These are phyloP conservation scores for Leptocoma aspasia DNA, from an alignment of 2,113 vertebrate genomes.

Conservation along the genomic window DNA sequence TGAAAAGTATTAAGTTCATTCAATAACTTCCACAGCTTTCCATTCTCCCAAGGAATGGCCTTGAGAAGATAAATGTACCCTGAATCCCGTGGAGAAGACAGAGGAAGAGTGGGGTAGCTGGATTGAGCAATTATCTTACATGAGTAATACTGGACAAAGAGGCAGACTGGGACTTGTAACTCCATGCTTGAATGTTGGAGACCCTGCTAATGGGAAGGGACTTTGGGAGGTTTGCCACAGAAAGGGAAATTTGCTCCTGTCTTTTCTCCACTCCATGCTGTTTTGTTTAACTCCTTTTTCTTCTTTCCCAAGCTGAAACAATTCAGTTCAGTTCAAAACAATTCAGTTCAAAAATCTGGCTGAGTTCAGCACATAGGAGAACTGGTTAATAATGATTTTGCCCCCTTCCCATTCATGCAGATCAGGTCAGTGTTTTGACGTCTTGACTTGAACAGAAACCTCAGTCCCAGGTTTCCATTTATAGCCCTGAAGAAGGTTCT, in stretches of 20 bases:
- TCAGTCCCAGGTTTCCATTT: not conserved
- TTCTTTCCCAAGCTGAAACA: not conserved
- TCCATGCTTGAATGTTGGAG: not conserved
- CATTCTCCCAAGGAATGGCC: not conserved
- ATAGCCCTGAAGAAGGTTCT: not conserved
- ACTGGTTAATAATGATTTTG: not conserved
- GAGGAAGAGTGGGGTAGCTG: not conserved
- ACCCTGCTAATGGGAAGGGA: not conserved
- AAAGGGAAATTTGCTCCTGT: not conserved
- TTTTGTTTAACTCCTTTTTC: not conserved
- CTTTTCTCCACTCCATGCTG: not conserved
- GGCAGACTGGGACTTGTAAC: not conserved
- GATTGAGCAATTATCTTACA: not conserved
- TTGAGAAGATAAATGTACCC: not conserved
- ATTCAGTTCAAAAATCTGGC: not conserved
- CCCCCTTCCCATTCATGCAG: not conserved
- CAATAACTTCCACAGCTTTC: not conserved
- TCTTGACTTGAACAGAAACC: not conserved
- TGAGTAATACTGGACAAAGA: not conserved
- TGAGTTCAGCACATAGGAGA: not conserved
- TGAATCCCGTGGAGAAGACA: not conserved
- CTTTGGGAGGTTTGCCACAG: not conserved
- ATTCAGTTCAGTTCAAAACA: not conserved
- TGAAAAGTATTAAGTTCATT: not conserved
- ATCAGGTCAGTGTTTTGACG: not conserved